Base-by-base conservation (phyloP, 2,888 invertebrate genomes). In the Lamellibrachia satsuma region DNA sequence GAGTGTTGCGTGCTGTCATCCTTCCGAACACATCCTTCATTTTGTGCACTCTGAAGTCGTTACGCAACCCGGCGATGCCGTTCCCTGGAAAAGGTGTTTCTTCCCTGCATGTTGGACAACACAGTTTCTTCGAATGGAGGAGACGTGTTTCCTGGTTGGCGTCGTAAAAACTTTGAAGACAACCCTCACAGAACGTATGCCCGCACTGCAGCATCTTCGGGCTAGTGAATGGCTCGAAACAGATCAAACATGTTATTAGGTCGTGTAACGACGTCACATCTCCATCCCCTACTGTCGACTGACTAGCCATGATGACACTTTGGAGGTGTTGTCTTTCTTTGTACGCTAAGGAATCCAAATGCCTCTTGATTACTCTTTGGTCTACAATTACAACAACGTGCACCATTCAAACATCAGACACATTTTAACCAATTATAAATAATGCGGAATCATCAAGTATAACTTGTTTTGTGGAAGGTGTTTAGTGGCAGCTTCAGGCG, bases 201-300 rank as follows among this genome's bases (percentile, higher is more conserved):
- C 93, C 94, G 90, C 94, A 94, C 22, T 93, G 91, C 90, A 94
- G 93, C 93, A 94, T 94, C 90, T 94, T 94, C 15, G 94, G 94
- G 52, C 52, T 92, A 51, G 92, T 91, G 92, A 93, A 94, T 2
- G 93, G 9, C 51, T 94, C 94, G 91, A 94, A 94, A 57, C 94
- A 94, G 91, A 94, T 94, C 94, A 94, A 94, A 92, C 94, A 94
- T 52, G 94, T 93, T 4, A 94, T 94, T 0, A 94, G 92, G 51
- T 94, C 94, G 91, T 94, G 94, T 90, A 93, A 22, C 22, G 75
- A 75, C n/a, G 75, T 6, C 75, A 75, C 22, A 3, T 75, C 3
- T 75, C 75, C 15, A 0, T 75, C 75, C 75, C 15, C 22, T 11
- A 3, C 75, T 22, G 22, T 75, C 15, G 75, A 3, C 75, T 6